Evolutionary conservation across 2,797 vertebrate species (phyloP).

Genomic region (Capromys pilorides): DNA sequence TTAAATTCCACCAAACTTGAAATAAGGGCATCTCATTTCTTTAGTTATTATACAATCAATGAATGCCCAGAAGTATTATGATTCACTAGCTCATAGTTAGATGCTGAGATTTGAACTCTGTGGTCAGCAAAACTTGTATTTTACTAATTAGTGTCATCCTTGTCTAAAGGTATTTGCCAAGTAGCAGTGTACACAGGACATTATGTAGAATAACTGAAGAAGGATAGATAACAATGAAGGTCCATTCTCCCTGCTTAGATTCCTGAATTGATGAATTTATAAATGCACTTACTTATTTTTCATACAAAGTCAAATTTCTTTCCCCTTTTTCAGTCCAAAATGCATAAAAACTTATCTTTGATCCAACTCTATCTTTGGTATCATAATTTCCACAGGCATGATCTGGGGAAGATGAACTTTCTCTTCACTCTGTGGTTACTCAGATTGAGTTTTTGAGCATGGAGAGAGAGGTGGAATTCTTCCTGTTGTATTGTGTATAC

Average conservation of each 20-base stretch:
- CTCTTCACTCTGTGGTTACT: constrained; percentile 1
- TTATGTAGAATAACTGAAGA: background rate
- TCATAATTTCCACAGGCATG: constrained; percentile 60
- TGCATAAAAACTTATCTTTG: constrained; percentile 26
- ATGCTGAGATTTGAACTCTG: background rate
- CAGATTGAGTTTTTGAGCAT: constrained; percentile 32
- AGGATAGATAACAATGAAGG: background rate
- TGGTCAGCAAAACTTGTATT: background rate
- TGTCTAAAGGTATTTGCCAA: background rate
- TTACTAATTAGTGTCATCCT: background rate
- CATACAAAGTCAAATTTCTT: background rate
- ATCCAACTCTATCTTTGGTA: background rate
- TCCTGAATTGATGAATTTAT: constrained; percentile 35
- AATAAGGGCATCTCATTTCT: background rate
- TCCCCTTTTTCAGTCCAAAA: background rate
- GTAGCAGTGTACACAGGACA: background rate
- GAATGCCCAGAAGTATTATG: background rate
- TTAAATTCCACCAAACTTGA: background rate
- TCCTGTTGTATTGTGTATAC: constrained; percentile 29
- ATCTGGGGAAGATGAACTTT: constrained; percentile 59
- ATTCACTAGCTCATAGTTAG: background rate
- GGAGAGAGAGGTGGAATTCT: background rate
- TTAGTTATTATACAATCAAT: background rate
- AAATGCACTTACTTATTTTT: constrained; percentile 38
- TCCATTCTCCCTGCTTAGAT: background rate